These are phyloP conservation scores for Galagoides demidoff DNA, from an alignment of 2,797 vertebrate genomes.

Conservation along the genomic window DNA sequence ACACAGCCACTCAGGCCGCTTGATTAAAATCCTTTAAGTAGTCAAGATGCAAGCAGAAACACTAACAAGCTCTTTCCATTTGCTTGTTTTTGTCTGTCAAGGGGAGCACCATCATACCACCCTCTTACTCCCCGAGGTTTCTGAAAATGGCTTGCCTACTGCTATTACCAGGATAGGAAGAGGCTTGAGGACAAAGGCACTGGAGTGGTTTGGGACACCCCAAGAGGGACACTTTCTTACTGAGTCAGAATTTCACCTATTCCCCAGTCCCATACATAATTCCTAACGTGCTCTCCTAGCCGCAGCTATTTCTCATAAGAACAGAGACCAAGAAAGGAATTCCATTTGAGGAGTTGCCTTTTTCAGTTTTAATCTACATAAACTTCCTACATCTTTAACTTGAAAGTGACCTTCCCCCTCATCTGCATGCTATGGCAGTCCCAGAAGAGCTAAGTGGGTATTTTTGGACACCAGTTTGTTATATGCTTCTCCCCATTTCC, in stretches of 20 bases:
- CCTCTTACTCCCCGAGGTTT: conserved; percentile 5
- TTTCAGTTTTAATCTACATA: conserved; percentile 24
- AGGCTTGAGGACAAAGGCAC: neutral
- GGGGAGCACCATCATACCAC: neutral
- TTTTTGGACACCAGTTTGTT: neutral
- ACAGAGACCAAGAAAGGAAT: conserved; percentile 9
- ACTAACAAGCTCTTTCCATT: conserved; percentile 36
- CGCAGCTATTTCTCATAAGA: conserved; percentile 4
- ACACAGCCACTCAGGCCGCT: conserved; percentile 47
- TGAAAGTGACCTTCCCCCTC: conserved; percentile 37
- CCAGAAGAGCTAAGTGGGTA: conserved; percentile 9
- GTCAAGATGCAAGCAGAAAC: conserved; percentile 46
- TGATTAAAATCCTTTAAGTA: conserved; percentile 73
- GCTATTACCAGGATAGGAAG: neutral
- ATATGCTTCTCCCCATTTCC: neutral
- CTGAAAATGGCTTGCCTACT: conserved; percentile 30
- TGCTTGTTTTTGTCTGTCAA: conserved; percentile 23
- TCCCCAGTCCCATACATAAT: neutral
- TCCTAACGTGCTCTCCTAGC: neutral
- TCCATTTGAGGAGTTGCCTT: neutral
- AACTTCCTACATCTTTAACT: conserved; percentile 36
- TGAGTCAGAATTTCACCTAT: neutral
- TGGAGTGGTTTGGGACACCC: neutral
- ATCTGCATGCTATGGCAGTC: neutral
- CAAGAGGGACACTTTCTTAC: conserved; percentile 33